Conservation (phyloP, 2,888 invertebrate genomes). For the Trichopria drosophilae region DNA sequence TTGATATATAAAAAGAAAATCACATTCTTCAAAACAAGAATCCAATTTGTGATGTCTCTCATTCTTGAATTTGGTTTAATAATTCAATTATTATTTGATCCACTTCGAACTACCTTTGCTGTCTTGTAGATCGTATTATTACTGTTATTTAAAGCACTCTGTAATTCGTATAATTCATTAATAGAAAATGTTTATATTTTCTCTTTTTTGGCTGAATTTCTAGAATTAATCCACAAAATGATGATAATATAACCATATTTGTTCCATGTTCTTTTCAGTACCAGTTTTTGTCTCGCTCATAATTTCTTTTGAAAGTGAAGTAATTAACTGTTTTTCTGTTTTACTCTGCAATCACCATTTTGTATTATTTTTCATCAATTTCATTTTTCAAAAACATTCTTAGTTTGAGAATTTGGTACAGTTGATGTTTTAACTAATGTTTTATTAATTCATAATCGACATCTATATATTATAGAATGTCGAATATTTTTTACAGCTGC, state of each 20-base stretch:
- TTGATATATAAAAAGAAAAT: neutral
- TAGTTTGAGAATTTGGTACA: neutral
- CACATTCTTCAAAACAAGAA: conserved; percentile 1
- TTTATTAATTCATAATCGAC: neutral
- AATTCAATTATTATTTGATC: neutral
- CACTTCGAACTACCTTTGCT: conserved; percentile 1
- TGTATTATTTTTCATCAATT: neutral
- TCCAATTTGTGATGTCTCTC: conserved; percentile 2
- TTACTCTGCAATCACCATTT: neutral
- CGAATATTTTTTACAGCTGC: conserved; percentile 3
- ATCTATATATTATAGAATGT: conserved; percentile 2
- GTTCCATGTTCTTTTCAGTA: neutral
- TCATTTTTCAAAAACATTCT: neutral
- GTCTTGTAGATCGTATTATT: conserved; percentile 4
- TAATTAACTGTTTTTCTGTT: neutral
- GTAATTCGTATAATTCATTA: neutral
- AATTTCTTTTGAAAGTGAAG: no score
- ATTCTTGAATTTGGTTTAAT: conserved; percentile 1
- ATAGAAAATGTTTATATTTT: conserved; percentile 1
- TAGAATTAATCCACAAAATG: neutral
- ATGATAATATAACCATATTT: neutral
- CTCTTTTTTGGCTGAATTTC: conserved; percentile 1
- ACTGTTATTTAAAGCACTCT: conserved; percentile 1
- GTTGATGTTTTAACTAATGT: neutral
- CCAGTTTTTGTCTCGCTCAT: neutral